Conservation (phyloP, 2,888 invertebrate genomes). For the Ennomos quercinarius region DNA sequence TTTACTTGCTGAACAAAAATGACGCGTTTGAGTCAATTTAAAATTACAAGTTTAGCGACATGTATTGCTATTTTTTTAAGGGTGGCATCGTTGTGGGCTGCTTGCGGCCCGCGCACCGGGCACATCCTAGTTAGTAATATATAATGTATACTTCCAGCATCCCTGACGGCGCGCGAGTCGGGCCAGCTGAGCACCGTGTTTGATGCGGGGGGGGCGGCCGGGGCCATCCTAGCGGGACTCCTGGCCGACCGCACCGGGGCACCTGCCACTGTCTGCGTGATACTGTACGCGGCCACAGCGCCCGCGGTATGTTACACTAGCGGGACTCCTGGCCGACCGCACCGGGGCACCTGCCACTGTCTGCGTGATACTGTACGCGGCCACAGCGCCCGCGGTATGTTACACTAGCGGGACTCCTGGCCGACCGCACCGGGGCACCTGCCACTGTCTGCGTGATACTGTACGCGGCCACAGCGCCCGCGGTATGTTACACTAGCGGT, state of each 20-base stretch:
- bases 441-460: conserved; percentile 95
- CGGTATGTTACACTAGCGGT: conserved; percentile 91
- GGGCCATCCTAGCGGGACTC: conserved; percentile 95
- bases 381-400: conserved; percentile 93
- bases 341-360: conserved; percentile 94
- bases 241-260: conserved; percentile 93
- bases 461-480: conserved; percentile 92
- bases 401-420: conserved; percentile 91
- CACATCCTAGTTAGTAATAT: neutral
- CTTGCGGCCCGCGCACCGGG: too few relatives aligned
- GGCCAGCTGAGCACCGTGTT: conserved; percentile 93
- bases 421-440: conserved; percentile 93
- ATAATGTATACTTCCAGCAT: conserved; percentile 76
- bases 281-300: conserved; percentile 92
- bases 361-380: conserved; percentile 91
- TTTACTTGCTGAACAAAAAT: too few relatives aligned
- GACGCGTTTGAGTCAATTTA: too few relatives aligned
- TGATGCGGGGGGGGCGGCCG: conserved; percentile 95
- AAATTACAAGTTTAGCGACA: too few relatives aligned
- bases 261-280: conserved; percentile 94
- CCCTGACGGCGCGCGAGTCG: conserved; percentile 87
- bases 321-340: conserved; percentile 94
- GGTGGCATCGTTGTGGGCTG: too few relatives aligned
- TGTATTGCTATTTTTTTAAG: too few relatives aligned
- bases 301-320: conserved; percentile 91